Evolutionary conservation across 1,140 invertebrate genomes (phyloP).

Genomic region (Tetraneura akinire): DNA sequence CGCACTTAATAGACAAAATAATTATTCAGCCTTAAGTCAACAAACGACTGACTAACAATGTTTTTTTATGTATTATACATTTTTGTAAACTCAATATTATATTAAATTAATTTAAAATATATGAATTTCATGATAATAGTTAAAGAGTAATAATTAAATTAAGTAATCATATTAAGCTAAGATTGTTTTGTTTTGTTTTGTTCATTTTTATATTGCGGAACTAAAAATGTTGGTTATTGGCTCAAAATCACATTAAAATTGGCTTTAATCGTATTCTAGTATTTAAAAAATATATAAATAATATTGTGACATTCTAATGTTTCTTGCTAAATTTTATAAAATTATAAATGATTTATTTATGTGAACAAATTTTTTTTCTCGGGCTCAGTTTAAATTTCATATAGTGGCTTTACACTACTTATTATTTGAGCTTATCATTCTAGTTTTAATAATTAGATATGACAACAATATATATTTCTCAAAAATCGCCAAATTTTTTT

Average conservation of each 20-base stretch:
- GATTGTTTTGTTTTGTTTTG: constrained; percentile 50
- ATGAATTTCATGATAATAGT: constrained; percentile 50
- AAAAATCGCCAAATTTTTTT: constrained; percentile 34
- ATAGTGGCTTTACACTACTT: constrained; percentile 49
- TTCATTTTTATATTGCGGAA: constrained; percentile 48
- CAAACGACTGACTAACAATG: constrained; percentile 50
- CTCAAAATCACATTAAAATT: constrained; percentile 44
- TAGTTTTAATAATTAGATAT: constrained; percentile 30
- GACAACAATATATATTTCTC: constrained; percentile 26
- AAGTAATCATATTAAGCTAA: constrained; percentile 51
- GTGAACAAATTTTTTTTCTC: constrained; percentile 35
- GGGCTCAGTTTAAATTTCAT: background rate
- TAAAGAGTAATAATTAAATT: constrained; percentile 50
- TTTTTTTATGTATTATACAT: constrained; percentile 51
- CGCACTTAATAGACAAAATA: constrained; percentile 49
- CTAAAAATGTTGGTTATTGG: constrained; percentile 44
- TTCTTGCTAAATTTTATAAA: constrained; percentile 19
- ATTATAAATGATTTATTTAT: constrained; percentile 39
- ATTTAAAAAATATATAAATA: background rate
- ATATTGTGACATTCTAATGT: background rate
- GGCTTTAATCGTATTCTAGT: constrained; percentile 17
- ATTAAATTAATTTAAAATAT: constrained; percentile 51
- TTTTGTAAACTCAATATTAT: constrained; percentile 51
- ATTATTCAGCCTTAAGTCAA: constrained; percentile 51
- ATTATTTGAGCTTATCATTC: constrained; percentile 27